phyloP scores from a whole-genome alignment of 2,797 vertebrate genomes.

The Nothura maculosa region DNA sequence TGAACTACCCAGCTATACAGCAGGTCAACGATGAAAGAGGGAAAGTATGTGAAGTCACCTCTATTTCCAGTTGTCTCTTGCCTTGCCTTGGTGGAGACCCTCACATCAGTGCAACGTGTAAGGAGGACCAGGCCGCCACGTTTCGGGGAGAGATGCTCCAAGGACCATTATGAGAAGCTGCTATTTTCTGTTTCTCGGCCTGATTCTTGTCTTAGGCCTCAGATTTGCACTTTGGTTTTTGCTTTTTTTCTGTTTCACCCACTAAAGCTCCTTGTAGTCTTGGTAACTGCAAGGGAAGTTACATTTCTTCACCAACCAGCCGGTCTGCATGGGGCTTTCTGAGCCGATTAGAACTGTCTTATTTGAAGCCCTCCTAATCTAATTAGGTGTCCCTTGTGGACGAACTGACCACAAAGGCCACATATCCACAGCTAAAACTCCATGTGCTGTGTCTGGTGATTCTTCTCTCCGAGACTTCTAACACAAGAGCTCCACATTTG shows the following conservation, averaged over 20 bases:
- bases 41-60: neutral
- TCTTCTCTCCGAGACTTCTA: neutral
- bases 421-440: neutral
- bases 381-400: constrained; percentile 6
- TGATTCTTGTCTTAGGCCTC: neutral
- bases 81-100: neutral
- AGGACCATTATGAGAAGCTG: neutral
- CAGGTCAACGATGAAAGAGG: neutral
- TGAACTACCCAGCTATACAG: neutral
- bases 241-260: neutral
- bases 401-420: neutral
- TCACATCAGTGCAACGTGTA: too few relatives aligned
- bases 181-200: neutral
- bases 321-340: neutral
- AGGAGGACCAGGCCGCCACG: too few relatives aligned
- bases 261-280: neutral
- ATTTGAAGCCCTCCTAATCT: constrained; percentile 47
- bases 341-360: neutral
- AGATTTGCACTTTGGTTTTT: neutral
- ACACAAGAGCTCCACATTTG: neutral
- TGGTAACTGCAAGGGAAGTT: neutral
- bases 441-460: neutral
- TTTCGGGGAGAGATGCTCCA: neutral
- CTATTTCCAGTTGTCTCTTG: neutral
- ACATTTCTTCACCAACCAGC: rapidly evolving